phyloP scores from a whole-genome alignment of 2,113 vertebrate genomes.

The Gobius niger region DNA sequence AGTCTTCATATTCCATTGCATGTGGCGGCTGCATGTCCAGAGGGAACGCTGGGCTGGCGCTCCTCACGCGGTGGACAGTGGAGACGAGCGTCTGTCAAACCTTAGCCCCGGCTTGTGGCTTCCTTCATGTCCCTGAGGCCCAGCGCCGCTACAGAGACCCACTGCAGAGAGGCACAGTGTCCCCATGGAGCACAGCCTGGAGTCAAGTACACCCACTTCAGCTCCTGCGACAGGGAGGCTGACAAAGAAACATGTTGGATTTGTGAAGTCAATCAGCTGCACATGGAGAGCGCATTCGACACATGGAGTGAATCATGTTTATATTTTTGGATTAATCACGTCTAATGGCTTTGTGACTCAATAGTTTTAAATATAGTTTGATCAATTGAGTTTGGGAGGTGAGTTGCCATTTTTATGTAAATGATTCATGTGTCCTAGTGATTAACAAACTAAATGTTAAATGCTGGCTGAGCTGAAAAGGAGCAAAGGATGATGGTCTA shows the following conservation, averaged over 20 bases:
- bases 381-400: no score
- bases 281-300: not conserved
- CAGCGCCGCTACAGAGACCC: conserved; percentile 26
- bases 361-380: no score
- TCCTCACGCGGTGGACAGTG: conserved; percentile 45
- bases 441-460: no score
- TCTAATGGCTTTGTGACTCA: no score
- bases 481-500: no score
- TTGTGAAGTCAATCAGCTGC: not conserved
- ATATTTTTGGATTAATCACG: no score
- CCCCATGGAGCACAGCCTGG: conserved; percentile 13
- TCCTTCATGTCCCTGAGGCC: conserved; percentile 32
- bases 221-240: not conserved
- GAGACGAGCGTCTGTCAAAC: conserved; percentile 66
- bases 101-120: conserved; percentile 53
- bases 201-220: not conserved
- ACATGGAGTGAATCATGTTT: not conserved
- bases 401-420: no score
- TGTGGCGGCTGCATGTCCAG: conserved; percentile 40
- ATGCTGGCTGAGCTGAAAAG: no score
- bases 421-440: no score
- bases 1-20: conserved; percentile 1
- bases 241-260: not conserved
- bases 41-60: conserved; percentile 58
- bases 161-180: conserved; percentile 40